phyloP scores from a whole-genome alignment of 2,888 invertebrate species.

The Polydesmus complanatus region DNA sequence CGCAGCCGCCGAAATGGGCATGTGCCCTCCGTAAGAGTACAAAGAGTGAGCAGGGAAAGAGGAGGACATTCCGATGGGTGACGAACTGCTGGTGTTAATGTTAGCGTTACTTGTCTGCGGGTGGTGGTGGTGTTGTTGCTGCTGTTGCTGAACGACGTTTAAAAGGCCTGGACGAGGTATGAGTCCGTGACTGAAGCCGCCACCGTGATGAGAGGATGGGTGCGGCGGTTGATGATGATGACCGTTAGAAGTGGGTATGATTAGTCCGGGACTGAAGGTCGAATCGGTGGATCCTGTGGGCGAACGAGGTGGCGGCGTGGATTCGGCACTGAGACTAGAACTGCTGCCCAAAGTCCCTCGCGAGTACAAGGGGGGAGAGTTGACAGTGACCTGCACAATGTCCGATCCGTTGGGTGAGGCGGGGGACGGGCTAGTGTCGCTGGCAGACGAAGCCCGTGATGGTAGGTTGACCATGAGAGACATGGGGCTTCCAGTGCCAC shows the following conservation, averaged over 20 bases:
- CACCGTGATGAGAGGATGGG: too few relatives aligned
- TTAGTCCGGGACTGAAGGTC: neutral
- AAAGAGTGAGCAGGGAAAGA: conserved; percentile 21
- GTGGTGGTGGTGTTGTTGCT: neutral
- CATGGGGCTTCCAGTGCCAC: neutral
- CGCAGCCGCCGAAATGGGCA: conserved; percentile 7
- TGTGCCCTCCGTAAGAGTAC: conserved; percentile 17
- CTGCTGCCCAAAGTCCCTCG: neutral
- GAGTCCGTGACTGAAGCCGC: neutral
- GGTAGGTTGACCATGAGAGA: neutral
- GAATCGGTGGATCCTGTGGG: conserved; percentile 3
- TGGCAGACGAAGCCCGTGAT: conserved; percentile 1
- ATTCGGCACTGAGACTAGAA: neutral
- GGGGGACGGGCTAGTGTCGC: conserved; percentile 4
- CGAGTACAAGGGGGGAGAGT: neutral
- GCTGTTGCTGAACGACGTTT: conserved; percentile 10
- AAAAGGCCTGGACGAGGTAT: conserved; percentile 18
- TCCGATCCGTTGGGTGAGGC: neutral
- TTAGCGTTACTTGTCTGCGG: neutral
- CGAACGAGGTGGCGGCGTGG: neutral
- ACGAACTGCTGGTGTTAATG: neutral
- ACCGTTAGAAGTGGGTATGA: neutral
- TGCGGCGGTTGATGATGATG: too few relatives aligned
- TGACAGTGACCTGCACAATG: neutral
- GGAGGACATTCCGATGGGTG: conserved; percentile 15